phyloP scores from a whole-genome alignment of 2,113 vertebrate genomes.

The Sturnus vulgaris region DNA sequence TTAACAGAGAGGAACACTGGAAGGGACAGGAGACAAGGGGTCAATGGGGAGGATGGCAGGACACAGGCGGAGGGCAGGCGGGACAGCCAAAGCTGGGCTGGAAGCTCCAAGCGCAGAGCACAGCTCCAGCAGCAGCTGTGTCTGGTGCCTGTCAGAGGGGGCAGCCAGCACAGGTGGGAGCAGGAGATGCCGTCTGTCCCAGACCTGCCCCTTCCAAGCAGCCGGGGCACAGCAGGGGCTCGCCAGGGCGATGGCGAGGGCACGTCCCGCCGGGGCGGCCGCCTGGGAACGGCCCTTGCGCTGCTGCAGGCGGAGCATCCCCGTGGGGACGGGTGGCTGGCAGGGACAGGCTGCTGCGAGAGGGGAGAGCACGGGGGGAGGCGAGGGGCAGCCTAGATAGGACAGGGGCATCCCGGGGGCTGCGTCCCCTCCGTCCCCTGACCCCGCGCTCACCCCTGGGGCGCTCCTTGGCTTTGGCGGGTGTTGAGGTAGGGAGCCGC shows the following conservation, averaged over 20 bases:
- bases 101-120: background rate
- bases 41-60: background rate
- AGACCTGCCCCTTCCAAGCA: fast-evolving
- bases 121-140: background rate
- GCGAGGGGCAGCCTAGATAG: background rate
- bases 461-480: slow-evolving; percentile 40
- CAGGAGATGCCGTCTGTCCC: background rate
- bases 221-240: background rate
- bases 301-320: background rate
- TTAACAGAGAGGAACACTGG: slow-evolving; percentile 78
- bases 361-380: fast-evolving
- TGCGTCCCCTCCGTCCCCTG: fast-evolving
- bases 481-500: slow-evolving; percentile 56
- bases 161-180: background rate
- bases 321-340: fast-evolving
- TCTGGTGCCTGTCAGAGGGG: background rate
- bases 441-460: slow-evolving; percentile 63
- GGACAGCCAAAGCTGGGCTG: background rate
- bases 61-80: fast-evolving
- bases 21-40: slow-evolving; percentile 62
- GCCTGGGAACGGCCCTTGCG: fast-evolving
- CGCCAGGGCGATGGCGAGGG: fast-evolving
- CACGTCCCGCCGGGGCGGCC: fast-evolving
- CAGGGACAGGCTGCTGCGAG: background rate
- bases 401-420: fast-evolving